phyloP scores from a whole-genome alignment of 1,140 invertebrate species.

The Mamestra configurata region DNA sequence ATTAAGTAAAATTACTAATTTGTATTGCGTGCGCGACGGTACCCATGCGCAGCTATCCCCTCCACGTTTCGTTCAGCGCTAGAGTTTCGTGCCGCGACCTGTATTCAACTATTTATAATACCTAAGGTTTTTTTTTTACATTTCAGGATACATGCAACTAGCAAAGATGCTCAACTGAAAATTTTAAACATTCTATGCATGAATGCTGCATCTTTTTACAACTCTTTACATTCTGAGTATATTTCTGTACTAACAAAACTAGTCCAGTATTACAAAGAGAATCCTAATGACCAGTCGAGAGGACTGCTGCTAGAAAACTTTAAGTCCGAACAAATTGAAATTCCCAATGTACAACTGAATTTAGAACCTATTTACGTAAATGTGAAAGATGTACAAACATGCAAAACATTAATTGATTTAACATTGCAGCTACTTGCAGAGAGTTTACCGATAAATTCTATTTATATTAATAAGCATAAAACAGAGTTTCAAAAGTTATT shows the following conservation, averaged over 20 bases:
- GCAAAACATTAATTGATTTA: slow-evolving; percentile 77
- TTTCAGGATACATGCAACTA: slow-evolving; percentile 85
- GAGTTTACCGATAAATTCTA: slow-evolving; percentile 69
- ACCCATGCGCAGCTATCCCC: too few species aligned
- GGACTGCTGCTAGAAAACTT: slow-evolving; percentile 80
- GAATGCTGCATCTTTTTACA: slow-evolving; percentile 85
- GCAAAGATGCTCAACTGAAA: slow-evolving; percentile 87
- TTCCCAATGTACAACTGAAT: slow-evolving; percentile 83
- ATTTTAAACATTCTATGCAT: slow-evolving; percentile 86
- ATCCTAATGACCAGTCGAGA: slow-evolving; percentile 52
- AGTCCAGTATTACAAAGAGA: slow-evolving; percentile 80
- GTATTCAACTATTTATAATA: too few species aligned
- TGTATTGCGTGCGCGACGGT: too few species aligned
- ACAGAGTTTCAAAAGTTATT: slow-evolving; percentile 63
- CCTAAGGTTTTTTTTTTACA: neutral
- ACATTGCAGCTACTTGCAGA: slow-evolving; percentile 74
- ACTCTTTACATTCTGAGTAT: slow-evolving; percentile 85
- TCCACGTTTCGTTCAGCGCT: too few species aligned
- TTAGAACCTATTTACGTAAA: slow-evolving; percentile 82
- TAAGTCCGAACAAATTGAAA: slow-evolving; percentile 75
- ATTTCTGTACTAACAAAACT: slow-evolving; percentile 77
- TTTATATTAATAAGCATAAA: slow-evolving; percentile 62
- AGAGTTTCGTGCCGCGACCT: too few species aligned
- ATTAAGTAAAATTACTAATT: too few species aligned
- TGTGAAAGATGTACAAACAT: slow-evolving; percentile 73